Conservation (phyloP, 2,797 vertebrate species). For the Anabacerthia variegaticeps region DNA sequence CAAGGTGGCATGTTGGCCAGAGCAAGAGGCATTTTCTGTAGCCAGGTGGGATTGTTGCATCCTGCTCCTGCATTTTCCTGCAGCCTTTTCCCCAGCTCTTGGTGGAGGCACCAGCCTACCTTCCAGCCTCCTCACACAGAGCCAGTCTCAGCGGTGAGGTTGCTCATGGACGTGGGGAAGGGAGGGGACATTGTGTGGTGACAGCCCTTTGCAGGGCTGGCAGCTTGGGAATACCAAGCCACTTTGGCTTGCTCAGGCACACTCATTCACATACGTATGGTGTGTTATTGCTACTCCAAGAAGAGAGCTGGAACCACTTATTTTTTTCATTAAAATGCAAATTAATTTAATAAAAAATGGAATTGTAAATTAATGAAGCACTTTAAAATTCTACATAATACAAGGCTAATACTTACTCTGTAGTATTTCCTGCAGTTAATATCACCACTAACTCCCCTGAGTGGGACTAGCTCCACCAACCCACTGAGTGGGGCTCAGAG, state of each 20-base stretch:
- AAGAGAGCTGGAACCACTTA: conserved; percentile 44
- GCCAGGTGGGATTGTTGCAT: accelerated
- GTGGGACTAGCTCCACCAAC: background rate
- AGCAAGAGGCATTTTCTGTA: accelerated
- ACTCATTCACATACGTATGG: background rate
- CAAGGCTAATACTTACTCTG: conserved; percentile 36
- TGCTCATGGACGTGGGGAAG: background rate
- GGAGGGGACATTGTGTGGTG: background rate
- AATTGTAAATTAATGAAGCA: conserved; percentile 73
- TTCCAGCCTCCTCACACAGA: accelerated
- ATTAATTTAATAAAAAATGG: conserved; percentile 76
- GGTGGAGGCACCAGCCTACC: accelerated
- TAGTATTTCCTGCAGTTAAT: conserved; percentile 46
- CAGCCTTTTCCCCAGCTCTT: accelerated
- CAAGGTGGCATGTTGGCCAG: accelerated
- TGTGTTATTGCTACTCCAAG: background rate
- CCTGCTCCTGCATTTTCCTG: background rate
- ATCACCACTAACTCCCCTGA: background rate
- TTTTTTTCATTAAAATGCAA: conserved; percentile 77
- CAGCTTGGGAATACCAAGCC: accelerated
- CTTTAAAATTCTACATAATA: conserved; percentile 59
- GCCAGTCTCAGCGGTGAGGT: accelerated
- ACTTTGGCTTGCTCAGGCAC: background rate
- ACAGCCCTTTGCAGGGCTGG: background rate
- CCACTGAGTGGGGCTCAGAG: background rate